Base-by-base conservation (phyloP, 1,140 invertebrate genomes). In the Harpegnathos saltator region DNA sequence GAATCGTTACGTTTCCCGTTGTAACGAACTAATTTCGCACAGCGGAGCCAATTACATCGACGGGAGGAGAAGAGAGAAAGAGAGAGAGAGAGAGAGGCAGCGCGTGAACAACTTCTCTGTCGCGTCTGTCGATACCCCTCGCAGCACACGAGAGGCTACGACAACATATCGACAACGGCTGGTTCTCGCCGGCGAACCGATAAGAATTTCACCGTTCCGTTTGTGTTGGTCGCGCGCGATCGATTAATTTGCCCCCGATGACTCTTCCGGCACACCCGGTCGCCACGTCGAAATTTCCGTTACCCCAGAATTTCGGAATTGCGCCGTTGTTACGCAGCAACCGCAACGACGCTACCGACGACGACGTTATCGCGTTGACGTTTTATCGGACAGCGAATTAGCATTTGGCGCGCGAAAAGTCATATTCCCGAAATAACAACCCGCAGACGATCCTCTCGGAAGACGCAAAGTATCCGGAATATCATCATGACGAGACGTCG, bases 21-120 rank as follows among this genome's bases (percentile, higher is more conserved):
- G 68, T 87, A 86, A 86, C 85, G 38, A 85, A 85, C 54, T 87
- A 87, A 87, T 87, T 75, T 87, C 71, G 62, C 58, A 63, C 62
- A 54, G 38, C 38, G 12, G 29, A 83, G 29, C 68, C 82, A 84
- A 87, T 87, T 87, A 80, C 73, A 71, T 48, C 72, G 44, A 44
- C 38, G 38, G 7, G 38, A 78, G n/a, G n/a, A n/a, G n/a, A n/a
- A n/a, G n/a, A n/a, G n/a, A n/a, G n/a, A n/a, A n/a, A n/a, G n/a
- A n/a, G n/a, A n/a, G n/a, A n/a, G n/a, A n/a, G n/a, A n/a, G n/a
- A n/a, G n/a, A n/a, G n/a, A n/a, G n/a, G n/a, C n/a, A n/a, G 62
- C 74, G 69, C 63, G 58, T 58, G 58, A 66, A 86, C 68, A 44
- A 44, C 38, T 44, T 44, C 85, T 86, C n/a, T n/a, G n/a, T n/a